Percentiles rank a stretch among this genome's conserved stretches.
Evolutionary conservation across 35 echinoderm and acorn worm genomes (phyloP).

Genomic region (Diadema setosum): DNA sequence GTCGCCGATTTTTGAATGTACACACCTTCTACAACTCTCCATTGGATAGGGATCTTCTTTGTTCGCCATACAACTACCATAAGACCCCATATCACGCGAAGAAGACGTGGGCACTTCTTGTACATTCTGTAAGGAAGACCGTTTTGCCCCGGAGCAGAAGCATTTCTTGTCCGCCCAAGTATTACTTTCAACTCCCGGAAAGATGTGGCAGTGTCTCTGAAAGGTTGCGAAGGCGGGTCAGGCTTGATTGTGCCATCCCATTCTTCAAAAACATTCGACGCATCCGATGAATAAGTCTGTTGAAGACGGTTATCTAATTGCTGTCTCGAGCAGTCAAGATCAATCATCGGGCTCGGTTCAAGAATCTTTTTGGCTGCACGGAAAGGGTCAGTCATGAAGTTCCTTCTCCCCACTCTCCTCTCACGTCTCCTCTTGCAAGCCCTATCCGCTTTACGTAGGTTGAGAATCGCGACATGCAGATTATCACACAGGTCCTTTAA

Average conservation of each 20-base stretch:
- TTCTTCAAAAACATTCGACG: too few relatives aligned
- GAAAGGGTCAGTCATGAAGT: background rate
- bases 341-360: background rate
- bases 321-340: background rate
- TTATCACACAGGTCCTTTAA: background rate
- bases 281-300: too few relatives aligned
- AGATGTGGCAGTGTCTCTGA: background rate
- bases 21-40: slow-evolving; percentile 6
- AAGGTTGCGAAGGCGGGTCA: background rate
- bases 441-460: background rate
- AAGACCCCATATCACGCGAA: background rate
- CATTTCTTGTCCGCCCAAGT: background rate
- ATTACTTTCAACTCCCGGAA: background rate
- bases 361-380: background rate
- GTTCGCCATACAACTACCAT: background rate
- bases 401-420: background rate
- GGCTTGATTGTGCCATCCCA: too few relatives aligned
- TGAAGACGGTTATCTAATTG: too few relatives aligned
- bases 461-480: background rate
- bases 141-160: background rate
- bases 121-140: background rate
- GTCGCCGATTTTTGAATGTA: background rate
- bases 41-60: background rate
- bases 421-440: background rate
- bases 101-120: background rate